Conservation (phyloP, 2,797 vertebrate species). For the Tokudaia tokunoshimensis region DNA sequence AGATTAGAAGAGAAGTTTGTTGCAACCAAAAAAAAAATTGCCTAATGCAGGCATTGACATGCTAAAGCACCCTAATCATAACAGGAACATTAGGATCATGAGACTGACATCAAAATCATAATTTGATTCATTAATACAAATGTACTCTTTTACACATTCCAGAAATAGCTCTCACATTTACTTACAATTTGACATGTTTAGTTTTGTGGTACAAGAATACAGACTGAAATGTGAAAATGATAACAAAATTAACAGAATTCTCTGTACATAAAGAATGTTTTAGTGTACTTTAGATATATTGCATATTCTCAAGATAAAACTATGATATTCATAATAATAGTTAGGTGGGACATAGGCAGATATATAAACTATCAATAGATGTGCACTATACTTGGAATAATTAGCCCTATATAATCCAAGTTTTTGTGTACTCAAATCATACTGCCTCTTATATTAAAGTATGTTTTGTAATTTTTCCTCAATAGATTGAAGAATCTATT, state of each 20-base stretch:
- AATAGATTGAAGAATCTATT: conserved; percentile 6
- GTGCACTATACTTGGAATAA: neutral
- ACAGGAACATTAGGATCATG: neutral
- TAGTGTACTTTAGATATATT: neutral
- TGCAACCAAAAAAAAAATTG: neutral
- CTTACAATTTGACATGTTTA: conserved; percentile 43
- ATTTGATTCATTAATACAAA: conserved; percentile 40
- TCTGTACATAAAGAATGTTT: neutral
- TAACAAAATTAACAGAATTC: conserved; percentile 14
- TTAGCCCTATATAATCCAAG: neutral
- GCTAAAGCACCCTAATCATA: conserved; percentile 44
- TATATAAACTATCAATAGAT: neutral
- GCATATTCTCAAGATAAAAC: conserved; percentile 32
- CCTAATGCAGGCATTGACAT: neutral
- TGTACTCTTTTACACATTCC: neutral
- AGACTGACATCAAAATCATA: conserved; percentile 2
- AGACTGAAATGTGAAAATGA: neutral
- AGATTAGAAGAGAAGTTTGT: neutral
- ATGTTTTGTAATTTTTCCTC: neutral
- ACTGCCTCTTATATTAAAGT: neutral
- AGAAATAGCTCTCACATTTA: conserved; percentile 26
- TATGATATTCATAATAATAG: neutral
- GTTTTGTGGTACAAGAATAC: neutral
- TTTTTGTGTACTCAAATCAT: conserved; percentile 31
- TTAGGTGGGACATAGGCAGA: neutral